Percentiles rank a stretch among this genome's conserved stretches.
Conservation (phyloP, 2,113 vertebrate species). For the Rhinogobius similis region DNA sequence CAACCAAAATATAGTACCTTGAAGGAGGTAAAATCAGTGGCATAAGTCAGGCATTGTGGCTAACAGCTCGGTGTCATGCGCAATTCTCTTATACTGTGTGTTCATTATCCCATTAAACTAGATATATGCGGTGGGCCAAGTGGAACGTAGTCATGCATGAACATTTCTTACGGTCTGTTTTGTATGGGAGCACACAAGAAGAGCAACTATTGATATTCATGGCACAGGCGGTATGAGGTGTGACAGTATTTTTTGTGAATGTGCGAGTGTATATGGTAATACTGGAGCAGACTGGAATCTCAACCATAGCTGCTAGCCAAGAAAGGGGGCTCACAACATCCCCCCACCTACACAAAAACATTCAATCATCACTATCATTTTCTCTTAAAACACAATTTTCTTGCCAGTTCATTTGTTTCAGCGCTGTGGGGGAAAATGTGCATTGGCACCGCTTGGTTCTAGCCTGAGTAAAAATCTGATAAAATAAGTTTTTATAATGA, state of each 20-base stretch:
- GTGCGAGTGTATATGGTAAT: conserved; percentile 69
- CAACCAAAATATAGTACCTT: conserved; percentile 51
- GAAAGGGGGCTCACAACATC: conserved; percentile 29
- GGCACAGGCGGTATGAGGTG: conserved; percentile 65
- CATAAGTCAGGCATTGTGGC: conserved; percentile 60
- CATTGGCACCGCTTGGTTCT: conserved; percentile 40
- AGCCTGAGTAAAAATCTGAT: conserved; percentile 40
- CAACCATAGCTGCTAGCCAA: conserved; percentile 54
- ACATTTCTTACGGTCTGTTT: conserved; percentile 73
- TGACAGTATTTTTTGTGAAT: conserved; percentile 72
- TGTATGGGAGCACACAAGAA: conserved; percentile 68
- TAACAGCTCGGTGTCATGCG: conserved; percentile 62
- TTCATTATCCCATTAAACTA: conserved; percentile 71
- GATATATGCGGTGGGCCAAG: conserved; percentile 64
- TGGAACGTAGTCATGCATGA: conserved; percentile 66
- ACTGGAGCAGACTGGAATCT: conserved; percentile 61
- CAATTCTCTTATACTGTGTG: conserved; percentile 62
- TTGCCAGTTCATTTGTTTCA: conserved; percentile 59
- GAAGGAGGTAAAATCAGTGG: conserved; percentile 60
- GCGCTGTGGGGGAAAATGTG: conserved; percentile 44
- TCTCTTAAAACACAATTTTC: conserved; percentile 63
- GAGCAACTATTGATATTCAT: conserved; percentile 76
- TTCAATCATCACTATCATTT: conserved; percentile 63
- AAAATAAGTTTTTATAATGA: conserved; percentile 58
- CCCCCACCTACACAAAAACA: conserved; percentile 42